A percentile compares a stretch with the other conserved stretches of the same genome.
Conservation (phyloP, 2,113 vertebrate species). For the Cyphomyrus discorhynchus region DNA sequence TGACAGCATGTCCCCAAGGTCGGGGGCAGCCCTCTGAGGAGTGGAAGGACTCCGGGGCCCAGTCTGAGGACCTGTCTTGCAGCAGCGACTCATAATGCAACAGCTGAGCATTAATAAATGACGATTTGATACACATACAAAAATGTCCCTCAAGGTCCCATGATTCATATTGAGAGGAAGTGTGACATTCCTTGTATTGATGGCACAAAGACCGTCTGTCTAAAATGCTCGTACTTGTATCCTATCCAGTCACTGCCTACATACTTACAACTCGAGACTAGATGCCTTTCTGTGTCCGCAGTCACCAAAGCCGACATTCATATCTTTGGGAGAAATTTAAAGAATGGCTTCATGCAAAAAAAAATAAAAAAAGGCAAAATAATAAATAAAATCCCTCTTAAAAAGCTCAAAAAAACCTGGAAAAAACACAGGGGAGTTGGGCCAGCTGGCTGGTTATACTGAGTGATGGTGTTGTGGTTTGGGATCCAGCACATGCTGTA, state of each 20-base stretch:
- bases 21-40: background rate
- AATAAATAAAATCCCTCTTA: background rate
- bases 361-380: background rate
- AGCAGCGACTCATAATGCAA: background rate
- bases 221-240: constrained; percentile 35
- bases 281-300: constrained; percentile 54
- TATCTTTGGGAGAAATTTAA: background rate
- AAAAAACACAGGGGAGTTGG: background rate
- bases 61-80: background rate
- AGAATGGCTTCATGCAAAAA: background rate
- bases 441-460: background rate
- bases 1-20: background rate
- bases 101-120: constrained; percentile 24
- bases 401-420: background rate
- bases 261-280: constrained; percentile 58
- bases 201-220: constrained; percentile 60
- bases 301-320: constrained; percentile 42
- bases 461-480: background rate
- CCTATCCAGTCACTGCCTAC: constrained; percentile 55
- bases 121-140: constrained; percentile 32
- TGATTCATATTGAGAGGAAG: constrained; percentile 50
- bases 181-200: constrained; percentile 45
- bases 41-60: background rate
- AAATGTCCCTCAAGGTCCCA: constrained; percentile 51
- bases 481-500: background rate